Base-by-base conservation (phyloP, 2,113 vertebrate genomes). In the Thryonomys swinderianus region DNA sequence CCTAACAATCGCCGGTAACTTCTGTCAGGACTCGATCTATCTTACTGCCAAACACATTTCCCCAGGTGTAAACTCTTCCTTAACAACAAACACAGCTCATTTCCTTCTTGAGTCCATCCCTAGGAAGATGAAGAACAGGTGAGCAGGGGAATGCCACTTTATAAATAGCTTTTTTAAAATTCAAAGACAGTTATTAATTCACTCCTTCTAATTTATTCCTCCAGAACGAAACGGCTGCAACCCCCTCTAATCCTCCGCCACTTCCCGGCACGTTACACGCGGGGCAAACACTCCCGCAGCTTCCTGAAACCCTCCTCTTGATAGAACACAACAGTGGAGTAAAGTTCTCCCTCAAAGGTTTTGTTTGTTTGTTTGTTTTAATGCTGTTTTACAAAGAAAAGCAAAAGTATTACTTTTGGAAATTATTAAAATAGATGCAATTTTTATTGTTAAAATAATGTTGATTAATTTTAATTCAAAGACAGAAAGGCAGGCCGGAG, bases 231-330 rank as follows among this genome's bases (percentile, higher is more conserved):
- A 69, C 69, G 84, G 81, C 25, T 10, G 0, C 37, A 76, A 27
- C 10, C 27, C 34, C 7, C 76, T 88, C 87, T 20, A 74, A 71
- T 55, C 76, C 79, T 30, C 1, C 18, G 16, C 84, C 4, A 3
- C 4, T 10, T 74, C 48, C 53, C 67, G 18, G 89, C 32, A 88
- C 7, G 14, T 51, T 90, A 81, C 71, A 59, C 64, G 14, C 0
- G 64, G 27, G 53, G 53, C 87, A 69, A 30, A 67, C 21, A 21
- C 6, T 67, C 48, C 78, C 37, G 45, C 25, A 67, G 34, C 16
- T 93, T 96, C 16, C 62, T 74, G 30, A 92, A 73, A 88, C 95
- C 7, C 53, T 82, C 37, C 45, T 83, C 45, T 71, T 42, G 80
- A 59, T 4, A 74, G 17, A 5, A 57, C 20, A 61, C 3, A 53